phyloP scores from a whole-genome alignment of 1,140 invertebrate species.

The Ostrea denselamellosa region DNA sequence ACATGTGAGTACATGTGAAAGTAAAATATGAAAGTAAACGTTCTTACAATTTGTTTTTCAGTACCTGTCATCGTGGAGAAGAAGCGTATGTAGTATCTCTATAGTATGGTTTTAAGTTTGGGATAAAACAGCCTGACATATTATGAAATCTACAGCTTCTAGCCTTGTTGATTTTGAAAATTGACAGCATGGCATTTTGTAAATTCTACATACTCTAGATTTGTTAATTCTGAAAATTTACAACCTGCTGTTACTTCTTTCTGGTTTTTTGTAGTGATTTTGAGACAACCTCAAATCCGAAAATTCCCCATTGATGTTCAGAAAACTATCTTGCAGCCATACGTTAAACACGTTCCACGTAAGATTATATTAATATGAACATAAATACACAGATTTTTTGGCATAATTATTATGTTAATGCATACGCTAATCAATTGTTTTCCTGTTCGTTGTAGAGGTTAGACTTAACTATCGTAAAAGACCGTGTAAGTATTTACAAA shows the following conservation, averaged over 20 bases:
- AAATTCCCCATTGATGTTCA: constrained; percentile 15
- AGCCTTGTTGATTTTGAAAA: too few species aligned
- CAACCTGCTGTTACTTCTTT: too few species aligned
- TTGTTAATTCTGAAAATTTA: too few species aligned
- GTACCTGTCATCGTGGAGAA: constrained; percentile 11
- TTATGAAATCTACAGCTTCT: too few species aligned
- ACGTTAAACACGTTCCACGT: constrained; percentile 31
- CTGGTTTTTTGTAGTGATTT: constrained; percentile 17
- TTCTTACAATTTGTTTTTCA: not conserved
- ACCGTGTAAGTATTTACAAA: not conserved
- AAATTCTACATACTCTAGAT: too few species aligned
- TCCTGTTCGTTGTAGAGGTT: not conserved
- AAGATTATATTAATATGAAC: not conserved
- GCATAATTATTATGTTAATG: not conserved
- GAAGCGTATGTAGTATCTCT: not conserved
- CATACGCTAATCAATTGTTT: not conserved
- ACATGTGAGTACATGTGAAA: too few species aligned
- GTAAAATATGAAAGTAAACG: too few species aligned
- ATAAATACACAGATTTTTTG: not conserved
- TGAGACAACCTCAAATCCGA: constrained; percentile 7
- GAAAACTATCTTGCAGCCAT: constrained; percentile 6
- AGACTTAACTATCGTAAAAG: not conserved
- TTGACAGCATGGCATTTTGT: too few species aligned
- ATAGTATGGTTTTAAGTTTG: not conserved
- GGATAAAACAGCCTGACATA: not conserved